Base-by-base conservation (phyloP, 92 coral and sea anemone genomes). In the Epizoanthus rinbou region DNA sequence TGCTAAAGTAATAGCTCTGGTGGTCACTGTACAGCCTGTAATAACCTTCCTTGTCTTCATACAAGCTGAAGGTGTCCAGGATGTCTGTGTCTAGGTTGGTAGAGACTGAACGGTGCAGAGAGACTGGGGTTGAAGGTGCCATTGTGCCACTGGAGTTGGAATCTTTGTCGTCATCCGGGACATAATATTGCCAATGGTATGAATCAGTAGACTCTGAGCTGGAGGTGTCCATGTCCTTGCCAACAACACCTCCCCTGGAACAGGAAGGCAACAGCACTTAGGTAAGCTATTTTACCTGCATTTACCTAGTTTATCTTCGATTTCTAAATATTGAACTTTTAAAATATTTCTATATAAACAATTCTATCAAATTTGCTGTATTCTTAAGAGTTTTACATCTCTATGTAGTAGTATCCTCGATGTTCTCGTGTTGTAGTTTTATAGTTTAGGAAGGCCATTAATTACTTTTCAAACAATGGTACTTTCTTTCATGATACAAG, bases 31-130 rank as follows among this genome's bases (percentile, higher is more conserved):
- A 76, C 10, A 86, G 54, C 18, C 60, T 64, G 37, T 79, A 82
- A 28, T 83, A 83, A 8, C 93, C 90, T 37, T 83, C 90, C 24
- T 76, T 88, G 17, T 52, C 88, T n/a, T 82, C 88, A 57, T 81
- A 80, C 19, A 74, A 15, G 47, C 86, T 87, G 74, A 82, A 90
- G 0, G 73, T 87, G 28, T 87, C 93, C 31, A 90, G 78, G n/a
- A 90, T 50, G 64, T 90, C 93, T 17, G 93, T 90, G 24, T 86
- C 93, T 62, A 74, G 57, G 81, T 76, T 68, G 6, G 81, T 76
- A 4, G 81, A 58, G 69, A 58, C 21, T 3, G 69, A 57, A 8
- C 57, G 54, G 11, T 69, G 81, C 35, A 68, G 35, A 54, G 81
- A 76, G 81, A 59, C 69, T 76, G 81, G 81, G 22, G 81, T 76